Evolutionary conservation across 2,888 invertebrate species (phyloP).

Genomic region (Eremobia ochroleuca): DNA sequence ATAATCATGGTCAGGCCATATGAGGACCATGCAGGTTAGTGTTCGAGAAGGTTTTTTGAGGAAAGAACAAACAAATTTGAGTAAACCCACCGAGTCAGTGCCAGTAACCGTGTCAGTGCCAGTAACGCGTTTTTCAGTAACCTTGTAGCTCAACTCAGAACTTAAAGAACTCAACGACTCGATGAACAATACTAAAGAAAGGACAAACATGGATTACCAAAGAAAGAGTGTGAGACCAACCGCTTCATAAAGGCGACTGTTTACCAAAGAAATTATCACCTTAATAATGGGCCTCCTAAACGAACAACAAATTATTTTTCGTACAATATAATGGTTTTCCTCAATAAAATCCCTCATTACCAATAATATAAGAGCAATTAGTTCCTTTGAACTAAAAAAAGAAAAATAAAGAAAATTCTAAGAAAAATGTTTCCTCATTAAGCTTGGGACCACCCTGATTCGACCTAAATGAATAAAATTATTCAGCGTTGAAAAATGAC

Average conservation of each 20-base stretch:
- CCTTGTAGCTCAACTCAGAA: neutral
- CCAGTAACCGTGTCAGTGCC: too few relatives aligned
- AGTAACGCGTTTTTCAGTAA: neutral
- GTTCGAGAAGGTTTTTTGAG: neutral
- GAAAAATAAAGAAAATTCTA: neutral
- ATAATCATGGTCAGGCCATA: neutral
- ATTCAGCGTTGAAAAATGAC: neutral
- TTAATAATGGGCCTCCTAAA: neutral
- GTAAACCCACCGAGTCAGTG: neutral
- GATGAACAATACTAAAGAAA: neutral
- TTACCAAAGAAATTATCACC: neutral
- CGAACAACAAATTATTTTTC: constrained; percentile 6
- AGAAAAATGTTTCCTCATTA: constrained; percentile 22
- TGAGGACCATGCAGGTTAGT: neutral
- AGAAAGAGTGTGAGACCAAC: neutral
- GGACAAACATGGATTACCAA: neutral
- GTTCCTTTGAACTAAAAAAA: constrained; percentile 23
- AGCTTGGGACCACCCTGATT: neutral
- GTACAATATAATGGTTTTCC: neutral
- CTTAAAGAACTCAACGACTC: neutral
- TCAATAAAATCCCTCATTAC: constrained; percentile 15
- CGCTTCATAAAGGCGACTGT: neutral
- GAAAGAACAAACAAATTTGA: neutral
- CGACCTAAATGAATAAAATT: constrained; percentile 11
- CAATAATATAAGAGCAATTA: constrained; percentile 26